Evolutionary conservation across 2,113 vertebrate genomes (phyloP).

Genomic region (Ctenodactylus gundi): DNA sequence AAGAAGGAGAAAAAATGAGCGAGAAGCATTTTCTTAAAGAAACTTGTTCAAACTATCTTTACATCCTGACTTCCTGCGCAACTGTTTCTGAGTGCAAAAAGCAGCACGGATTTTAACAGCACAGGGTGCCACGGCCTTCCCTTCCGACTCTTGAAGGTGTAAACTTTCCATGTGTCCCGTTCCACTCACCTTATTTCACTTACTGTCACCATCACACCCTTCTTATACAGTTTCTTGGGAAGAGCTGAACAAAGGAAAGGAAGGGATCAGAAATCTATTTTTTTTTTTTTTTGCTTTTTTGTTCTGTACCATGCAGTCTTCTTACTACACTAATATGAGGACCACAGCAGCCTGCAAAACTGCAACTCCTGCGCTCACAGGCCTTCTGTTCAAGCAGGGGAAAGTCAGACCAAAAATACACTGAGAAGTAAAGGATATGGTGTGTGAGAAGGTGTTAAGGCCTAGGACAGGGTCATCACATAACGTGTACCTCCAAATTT

Average conservation of each 20-base stretch:
- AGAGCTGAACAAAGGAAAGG: neutral
- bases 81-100: neutral
- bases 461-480: neutral
- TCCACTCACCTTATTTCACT: neutral
- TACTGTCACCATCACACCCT: neutral
- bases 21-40: neutral
- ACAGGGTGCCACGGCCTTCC: accelerated
- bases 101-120: neutral
- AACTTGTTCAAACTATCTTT: neutral
- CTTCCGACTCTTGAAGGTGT: neutral
- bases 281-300: neutral
- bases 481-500: neutral
- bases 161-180: neutral
- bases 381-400: neutral
- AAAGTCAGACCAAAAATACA: neutral
- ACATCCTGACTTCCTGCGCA: neutral
- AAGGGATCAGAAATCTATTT: neutral
- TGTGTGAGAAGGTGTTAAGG: neutral
- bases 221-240: no score
- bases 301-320: neutral
- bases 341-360: neutral
- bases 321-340: neutral
- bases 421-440: neutral
- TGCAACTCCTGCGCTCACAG: accelerated
- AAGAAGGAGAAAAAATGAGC: neutral